phyloP scores from a whole-genome alignment of 2,888 invertebrate species.

The Eulithis testata region DNA sequence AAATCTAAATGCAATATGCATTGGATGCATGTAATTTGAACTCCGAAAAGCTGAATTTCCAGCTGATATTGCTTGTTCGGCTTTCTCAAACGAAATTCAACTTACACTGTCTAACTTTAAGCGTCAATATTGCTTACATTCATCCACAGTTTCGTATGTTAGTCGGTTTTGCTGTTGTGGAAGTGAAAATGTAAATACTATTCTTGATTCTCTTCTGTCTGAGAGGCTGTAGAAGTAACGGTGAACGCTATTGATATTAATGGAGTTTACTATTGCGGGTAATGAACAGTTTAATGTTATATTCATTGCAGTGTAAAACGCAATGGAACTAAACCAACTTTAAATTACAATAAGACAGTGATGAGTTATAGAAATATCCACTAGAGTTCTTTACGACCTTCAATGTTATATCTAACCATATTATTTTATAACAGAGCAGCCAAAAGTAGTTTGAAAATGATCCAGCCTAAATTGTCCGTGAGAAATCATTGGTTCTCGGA shows the following conservation, averaged over 20 bases:
- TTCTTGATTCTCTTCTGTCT: conserved; percentile 16
- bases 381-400: too few species aligned
- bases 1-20: conserved; percentile 2
- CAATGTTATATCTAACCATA: too few species aligned
- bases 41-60: conserved; percentile 1
- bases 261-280: conserved; percentile 32
- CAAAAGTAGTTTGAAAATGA: too few species aligned
- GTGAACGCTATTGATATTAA: conserved; percentile 54
- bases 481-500: too few species aligned
- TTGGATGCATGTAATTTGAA: not conserved
- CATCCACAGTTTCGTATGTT: not conserved
- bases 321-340: not conserved
- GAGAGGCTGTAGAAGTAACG: conserved; percentile 44
- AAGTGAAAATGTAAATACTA: conserved; percentile 8
- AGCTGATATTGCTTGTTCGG: not conserved
- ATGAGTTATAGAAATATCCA: too few species aligned
- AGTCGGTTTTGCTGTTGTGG: not conserved
- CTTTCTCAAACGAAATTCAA: conserved; percentile 1
- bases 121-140: not conserved
- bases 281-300: conserved; percentile 32
- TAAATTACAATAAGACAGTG: not conserved
- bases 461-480: too few species aligned
- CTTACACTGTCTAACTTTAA: not conserved
- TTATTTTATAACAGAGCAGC: too few species aligned
- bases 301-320: conserved; percentile 11